Evolutionary conservation across 2,888 invertebrate species (phyloP), one percentile per base, ranked within the genome.

Genomic region (Stenoptilia bipunctidactyla): DNA sequence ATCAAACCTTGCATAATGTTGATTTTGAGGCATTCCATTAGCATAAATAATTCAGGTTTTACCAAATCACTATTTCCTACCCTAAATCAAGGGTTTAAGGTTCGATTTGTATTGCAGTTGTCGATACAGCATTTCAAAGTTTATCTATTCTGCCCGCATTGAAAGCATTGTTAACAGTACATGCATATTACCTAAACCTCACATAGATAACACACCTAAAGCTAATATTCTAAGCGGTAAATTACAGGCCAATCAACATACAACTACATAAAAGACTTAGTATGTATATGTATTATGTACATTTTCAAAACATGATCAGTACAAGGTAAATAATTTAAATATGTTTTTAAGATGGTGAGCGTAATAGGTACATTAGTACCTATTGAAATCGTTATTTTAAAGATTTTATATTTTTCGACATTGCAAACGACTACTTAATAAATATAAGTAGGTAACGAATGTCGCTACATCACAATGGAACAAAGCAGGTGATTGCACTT

Each of bases 11-110:
- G 67, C 64, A 62, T 63, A 66, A 70, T 64, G 66, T 65, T 56
- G 61, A 63, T 66, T 66, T 63, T 53, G 59, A 66, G 64, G 67
- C 66, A 68, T 66, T 61, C 62, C 66, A 74, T 76, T 75, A 76
- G 72, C 73, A 76, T 75, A 69, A 74, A 70, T 74, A 70, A 73
- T 74, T 72, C 72, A 73, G 5, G 25, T 6, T 6, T 25, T 5
- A 6, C n/a, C 25, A 6, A 25, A 25, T 25, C 9, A 25, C 9
- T 25, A 9, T 25, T 25, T 25, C 25, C 9, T 6, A 25, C 25
- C 25, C 9, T 25, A 25, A 6, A 6, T 5, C 25, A 25, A 25
- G 25, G 25, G 25, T 6, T 6, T 25, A 25, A 25, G 25, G 25
- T 5, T 6, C n/a, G n/a, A n/a, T n/a, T n/a, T n/a, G n/a, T n/a